Evolutionary conservation across 2,113 vertebrate genomes (phyloP).

Genomic region (Rattus rattus): DNA sequence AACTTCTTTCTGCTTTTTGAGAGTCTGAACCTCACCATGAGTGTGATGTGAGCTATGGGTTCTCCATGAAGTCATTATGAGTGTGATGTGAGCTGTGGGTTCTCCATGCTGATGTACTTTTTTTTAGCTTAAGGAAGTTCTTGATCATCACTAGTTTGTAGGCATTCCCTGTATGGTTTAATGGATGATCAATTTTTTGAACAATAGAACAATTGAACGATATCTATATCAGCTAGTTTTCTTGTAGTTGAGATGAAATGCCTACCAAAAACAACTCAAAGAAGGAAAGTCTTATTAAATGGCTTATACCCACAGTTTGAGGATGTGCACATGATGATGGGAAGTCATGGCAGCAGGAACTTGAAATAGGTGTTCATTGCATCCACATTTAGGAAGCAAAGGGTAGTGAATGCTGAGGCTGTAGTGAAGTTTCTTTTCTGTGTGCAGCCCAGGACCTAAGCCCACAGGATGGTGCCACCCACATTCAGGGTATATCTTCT

Average conservation of each 20-base stretch:
- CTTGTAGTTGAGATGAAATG: neutral
- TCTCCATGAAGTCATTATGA: neutral
- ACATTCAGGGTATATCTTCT: neutral
- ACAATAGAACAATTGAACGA: neutral
- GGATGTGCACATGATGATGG: neutral
- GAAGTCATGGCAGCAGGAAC: neutral
- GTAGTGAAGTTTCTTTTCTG: neutral
- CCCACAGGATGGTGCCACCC: neutral
- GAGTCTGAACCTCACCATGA: neutral
- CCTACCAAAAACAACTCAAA: neutral
- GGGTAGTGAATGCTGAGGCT: neutral
- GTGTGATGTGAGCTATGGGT: neutral
- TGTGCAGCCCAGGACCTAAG: neutral
- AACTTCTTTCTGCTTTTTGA: neutral
- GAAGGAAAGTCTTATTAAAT: neutral
- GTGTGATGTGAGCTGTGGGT: neutral
- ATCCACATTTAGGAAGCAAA: neutral
- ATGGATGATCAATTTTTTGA: neutral
- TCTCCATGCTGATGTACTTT: neutral
- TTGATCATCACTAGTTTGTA: neutral
- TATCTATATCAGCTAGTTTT: neutral
- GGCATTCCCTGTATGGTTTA: neutral
- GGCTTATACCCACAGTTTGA: neutral
- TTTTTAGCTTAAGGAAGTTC: neutral
- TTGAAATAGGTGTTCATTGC: neutral